These are phyloP conservation scores for Silurus aristotelis DNA, from an alignment of 2,797 vertebrate species.

Conservation along the genomic window DNA sequence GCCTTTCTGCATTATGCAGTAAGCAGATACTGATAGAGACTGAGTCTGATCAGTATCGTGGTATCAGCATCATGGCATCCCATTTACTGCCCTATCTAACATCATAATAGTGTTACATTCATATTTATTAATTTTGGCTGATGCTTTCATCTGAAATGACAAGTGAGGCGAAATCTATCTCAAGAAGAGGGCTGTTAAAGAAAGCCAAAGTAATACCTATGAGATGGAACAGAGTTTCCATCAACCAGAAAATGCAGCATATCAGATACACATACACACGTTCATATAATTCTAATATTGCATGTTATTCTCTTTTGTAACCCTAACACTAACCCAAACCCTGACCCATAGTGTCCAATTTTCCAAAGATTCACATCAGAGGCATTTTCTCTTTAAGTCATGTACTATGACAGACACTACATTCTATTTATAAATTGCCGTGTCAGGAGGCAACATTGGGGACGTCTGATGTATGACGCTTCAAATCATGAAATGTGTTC, in stretches of 20 bases:
- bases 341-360: too few species aligned
- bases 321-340: not conserved
- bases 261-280: not conserved
- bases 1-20: not conserved
- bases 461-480: not conserved
- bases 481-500: not conserved
- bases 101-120: not conserved
- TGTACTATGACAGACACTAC: not conserved
- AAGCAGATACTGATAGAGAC: not conserved
- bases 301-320: not conserved
- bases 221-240: not conserved
- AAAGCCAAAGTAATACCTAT: not conserved
- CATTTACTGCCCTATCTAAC: not conserved
- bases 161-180: not conserved
- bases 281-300: not conserved
- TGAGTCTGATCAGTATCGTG: not conserved
- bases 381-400: not conserved
- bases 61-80: not conserved
- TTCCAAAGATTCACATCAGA: not conserved
- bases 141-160: not conserved
- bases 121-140: slow-evolving; percentile 4
- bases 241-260: not conserved
- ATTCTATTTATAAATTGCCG: not conserved
- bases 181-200: not conserved
- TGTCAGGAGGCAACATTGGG: not conserved